Conservation (phyloP, 1,140 invertebrate species). For the Antheraea pernyi region DNA sequence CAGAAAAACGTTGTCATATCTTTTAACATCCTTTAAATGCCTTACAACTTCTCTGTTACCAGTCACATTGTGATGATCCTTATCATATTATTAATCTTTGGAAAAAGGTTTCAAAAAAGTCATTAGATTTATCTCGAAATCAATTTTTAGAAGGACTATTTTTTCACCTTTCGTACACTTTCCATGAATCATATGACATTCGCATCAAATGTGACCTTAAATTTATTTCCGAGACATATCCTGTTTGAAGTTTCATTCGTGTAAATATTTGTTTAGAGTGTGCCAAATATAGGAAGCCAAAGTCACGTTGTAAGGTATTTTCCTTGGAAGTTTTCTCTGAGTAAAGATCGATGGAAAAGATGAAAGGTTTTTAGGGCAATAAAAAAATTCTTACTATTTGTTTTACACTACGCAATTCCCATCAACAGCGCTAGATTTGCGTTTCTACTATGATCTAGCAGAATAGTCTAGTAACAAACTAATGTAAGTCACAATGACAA, state of each 20-base stretch:
- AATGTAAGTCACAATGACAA: too few species aligned
- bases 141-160: background rate
- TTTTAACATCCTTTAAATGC: too few species aligned
- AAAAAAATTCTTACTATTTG: too few species aligned
- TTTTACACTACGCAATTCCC: too few species aligned
- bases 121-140: background rate
- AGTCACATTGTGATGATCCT: background rate
- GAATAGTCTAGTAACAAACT: too few species aligned
- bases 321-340: slow-evolving; percentile 33
- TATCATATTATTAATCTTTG: background rate
- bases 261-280: slow-evolving; percentile 27
- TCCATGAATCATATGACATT: slow-evolving; percentile 1
- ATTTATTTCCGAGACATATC: slow-evolving; percentile 19
- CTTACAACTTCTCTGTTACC: too few species aligned
- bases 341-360: background rate
- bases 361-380: background rate
- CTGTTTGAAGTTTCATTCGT: slow-evolving; percentile 15
- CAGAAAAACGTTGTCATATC: too few species aligned
- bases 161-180: background rate
- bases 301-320: slow-evolving; percentile 26
- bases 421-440: too few species aligned
- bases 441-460: too few species aligned
- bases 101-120: background rate
- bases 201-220: slow-evolving; percentile 13
- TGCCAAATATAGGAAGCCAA: slow-evolving; percentile 30